phyloP scores from a whole-genome alignment of 35 echinoderm and acorn worm species.

The Amphiura filiformis region DNA sequence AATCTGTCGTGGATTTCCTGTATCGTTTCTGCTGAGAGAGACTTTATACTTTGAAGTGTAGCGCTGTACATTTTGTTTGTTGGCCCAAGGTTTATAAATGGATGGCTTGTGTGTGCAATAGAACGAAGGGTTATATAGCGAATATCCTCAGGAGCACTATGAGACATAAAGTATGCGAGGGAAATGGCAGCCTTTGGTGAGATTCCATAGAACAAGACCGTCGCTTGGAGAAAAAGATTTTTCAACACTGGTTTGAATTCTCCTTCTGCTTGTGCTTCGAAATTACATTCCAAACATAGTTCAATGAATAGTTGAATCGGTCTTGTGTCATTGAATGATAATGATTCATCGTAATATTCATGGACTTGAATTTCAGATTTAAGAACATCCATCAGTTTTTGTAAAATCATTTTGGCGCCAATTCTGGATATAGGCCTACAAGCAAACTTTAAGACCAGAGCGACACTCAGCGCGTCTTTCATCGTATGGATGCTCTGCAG shows the following conservation, averaged over 20 bases:
- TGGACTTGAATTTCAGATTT: not conserved
- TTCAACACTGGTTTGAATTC: not conserved
- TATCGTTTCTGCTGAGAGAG: not conserved
- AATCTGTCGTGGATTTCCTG: not conserved
- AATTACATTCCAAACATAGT: not conserved
- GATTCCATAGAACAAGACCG: not conserved
- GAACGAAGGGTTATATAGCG: not conserved
- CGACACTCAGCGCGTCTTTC: not conserved
- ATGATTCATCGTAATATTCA: not conserved
- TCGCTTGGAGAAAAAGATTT: not conserved
- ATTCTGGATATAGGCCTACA: not conserved
- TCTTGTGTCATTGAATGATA: not conserved
- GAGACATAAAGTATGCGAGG: not conserved
- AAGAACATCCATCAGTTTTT: not conserved
- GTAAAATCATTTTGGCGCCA: not conserved
- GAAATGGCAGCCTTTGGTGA: not conserved
- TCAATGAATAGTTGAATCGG: not conserved
- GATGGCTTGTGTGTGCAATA: not conserved
- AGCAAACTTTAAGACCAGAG: not conserved
- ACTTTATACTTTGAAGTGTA: not conserved
- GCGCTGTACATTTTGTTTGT: not conserved
- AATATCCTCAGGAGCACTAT: not conserved
- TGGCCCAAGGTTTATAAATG: not conserved
- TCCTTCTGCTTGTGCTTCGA: not conserved
- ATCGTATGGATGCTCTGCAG: not conserved